Base-by-base conservation (phyloP, 2,797 vertebrate species). In the Periparus ater region DNA sequence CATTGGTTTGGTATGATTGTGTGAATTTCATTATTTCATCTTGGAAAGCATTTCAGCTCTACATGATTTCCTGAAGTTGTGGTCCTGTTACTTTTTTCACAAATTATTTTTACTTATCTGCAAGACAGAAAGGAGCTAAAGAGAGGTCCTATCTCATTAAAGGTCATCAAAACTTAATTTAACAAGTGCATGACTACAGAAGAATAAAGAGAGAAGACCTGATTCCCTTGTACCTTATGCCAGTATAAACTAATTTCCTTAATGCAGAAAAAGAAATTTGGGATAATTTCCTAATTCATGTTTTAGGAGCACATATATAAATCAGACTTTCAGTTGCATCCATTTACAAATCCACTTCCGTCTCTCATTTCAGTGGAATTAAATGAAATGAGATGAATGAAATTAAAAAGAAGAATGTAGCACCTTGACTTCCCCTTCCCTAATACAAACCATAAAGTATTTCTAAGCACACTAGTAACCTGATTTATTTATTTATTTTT, bases 81-180 rank as follows among this genome's bases (percentile, higher is more conserved):
- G n/a, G 75, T 79, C 34, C 25, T 67, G 32, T 36, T 73, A 30
- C 29, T 17, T 77, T 85, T 34, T 4, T 55, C 74, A 20, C 34
- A 88, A 42, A 82, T 87, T 65, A 73, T 62, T 83, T 17, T 51
- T 94, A 65, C 27, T 77, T 92, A 91, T 85, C 74, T 94, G 87
- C 82, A 96, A 96, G 72, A 85, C 29, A 47, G n/a, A 95, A 90
- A 74, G 45, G 42, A 92, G 57, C 23, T 76, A 42, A 87, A 93
- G 67, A 86, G 74, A 90, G 22, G 62, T 63, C 79, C 38, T 77
- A 48, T 51, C 78, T 95, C 85, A 85, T 91, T 95, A 94, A 77
- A 84, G 57, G 26, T 48, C 96, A 85, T 42, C 10, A 65, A 84
- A 88, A 95, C 34, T n/a, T 73, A 73, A 90, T 90, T 88, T 89